Conservation (phyloP, 1,140 invertebrate species). For the Neodiprion pinetum region DNA sequence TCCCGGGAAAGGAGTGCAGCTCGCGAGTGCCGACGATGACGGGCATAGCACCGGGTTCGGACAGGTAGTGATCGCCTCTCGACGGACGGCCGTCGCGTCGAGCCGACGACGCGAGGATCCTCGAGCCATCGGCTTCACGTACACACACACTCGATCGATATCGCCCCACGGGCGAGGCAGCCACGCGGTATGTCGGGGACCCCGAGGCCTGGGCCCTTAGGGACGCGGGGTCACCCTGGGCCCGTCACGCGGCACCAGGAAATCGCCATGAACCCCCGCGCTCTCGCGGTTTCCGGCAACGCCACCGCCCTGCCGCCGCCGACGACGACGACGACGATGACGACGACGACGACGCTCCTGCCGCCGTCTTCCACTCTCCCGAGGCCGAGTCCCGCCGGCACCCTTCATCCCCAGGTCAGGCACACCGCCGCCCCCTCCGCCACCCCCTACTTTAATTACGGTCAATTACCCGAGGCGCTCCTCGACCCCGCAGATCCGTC, state of each 20-base stretch:
- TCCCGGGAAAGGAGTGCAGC: conserved; percentile 16
- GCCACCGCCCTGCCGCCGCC: background rate
- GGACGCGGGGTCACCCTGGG: conserved; percentile 47
- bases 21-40: conserved; percentile 23
- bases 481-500: background rate
- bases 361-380: conserved; percentile 26
- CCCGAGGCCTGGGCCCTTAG: conserved; percentile 34
- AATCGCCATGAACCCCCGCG: conserved; percentile 31
- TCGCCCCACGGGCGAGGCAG: conserved; percentile 41
- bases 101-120: conserved; percentile 33
- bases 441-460: conserved; percentile 4
- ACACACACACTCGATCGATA: conserved; percentile 2
- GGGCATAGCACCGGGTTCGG: conserved; percentile 20
- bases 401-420: background rate
- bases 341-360: conserved; percentile 11
- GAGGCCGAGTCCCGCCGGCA: conserved; percentile 33
- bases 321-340: background rate
- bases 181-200: conserved; percentile 48
- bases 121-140: background rate
- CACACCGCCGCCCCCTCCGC: background rate
- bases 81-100: conserved; percentile 9
- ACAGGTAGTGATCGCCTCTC: conserved; percentile 26
- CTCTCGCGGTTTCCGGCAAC: background rate
- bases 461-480: background rate
- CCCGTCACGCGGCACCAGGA: conserved; percentile 34